Base-by-base conservation (phyloP, 2,888 invertebrate genomes). In the Aromia moschata region DNA sequence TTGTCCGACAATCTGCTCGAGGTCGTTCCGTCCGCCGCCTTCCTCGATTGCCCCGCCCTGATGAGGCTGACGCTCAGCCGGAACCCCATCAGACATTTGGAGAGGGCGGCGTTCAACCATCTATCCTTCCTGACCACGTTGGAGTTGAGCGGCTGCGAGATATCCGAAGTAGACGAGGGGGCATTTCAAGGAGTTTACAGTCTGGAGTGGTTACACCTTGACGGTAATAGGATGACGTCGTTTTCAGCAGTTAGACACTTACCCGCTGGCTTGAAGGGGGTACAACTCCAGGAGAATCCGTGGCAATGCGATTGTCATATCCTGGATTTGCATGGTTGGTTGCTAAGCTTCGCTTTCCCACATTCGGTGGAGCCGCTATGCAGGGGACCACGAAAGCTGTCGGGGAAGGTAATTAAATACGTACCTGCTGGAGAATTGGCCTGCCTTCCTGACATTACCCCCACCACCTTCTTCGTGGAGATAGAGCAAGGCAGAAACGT, bases 271-370 rank as follows among this genome's bases (percentile, higher is more conserved):
- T 82, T 94, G 69, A 89, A 91, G 71, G 93, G 92, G 57, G 86
- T 94, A 58, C 89, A 91, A 73, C 82, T 95, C 68, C 90, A 94
- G 78, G 90, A 89, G 77, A 95, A 95, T 84, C 90, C 91, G 67
- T 95, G 94, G 95, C 86, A 88, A 69, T 95, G 95, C 80, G 93
- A 94, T 80, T 95, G 95, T 79, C 86, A 89, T 70, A 83, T 94
- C 74, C 83, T 89, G 69, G 89, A 91, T 72, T 82, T 94, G 74
- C 88, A 92, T 75, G 81, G 85, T 64, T 94, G 94, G 93, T 84
- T 95, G 72, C 83, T 86, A 67, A 87, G 86, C 76, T 89, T 89
- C 75, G 89, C 89, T 73, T 89, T 90, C 69, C 91, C 93, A 5
- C 89, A 91, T 75, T 86, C 89, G 20, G 87, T 89, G 52, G 92